Conservation (phyloP, 2,888 invertebrate species). For the Parnassius smintheus region DNA sequence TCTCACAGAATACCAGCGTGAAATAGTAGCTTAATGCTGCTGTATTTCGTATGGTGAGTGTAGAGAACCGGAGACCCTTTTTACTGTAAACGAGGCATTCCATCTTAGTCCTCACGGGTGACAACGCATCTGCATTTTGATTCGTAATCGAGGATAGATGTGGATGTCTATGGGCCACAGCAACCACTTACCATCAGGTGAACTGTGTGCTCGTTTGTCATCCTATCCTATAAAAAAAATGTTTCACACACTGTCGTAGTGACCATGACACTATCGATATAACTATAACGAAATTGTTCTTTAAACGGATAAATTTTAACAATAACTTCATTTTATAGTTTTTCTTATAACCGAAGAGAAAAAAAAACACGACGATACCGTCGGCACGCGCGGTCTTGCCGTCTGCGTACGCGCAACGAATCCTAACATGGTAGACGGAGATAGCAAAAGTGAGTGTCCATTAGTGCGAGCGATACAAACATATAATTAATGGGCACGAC, state of each 20-base stretch:
- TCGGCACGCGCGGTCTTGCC: conserved; percentile 67
- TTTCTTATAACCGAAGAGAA: conserved; percentile 62
- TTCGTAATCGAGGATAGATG: no score
- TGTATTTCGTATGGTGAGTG: no score
- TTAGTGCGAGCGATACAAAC: conserved; percentile 41
- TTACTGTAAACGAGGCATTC: no score
- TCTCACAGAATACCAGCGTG: no score
- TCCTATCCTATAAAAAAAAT: no score
- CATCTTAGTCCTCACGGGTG: no score
- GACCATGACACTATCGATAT: conserved; percentile 38
- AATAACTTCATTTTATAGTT: conserved; percentile 66
- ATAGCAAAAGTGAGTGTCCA: conserved; percentile 34
- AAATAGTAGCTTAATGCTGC: no score
- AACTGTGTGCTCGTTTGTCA: no score
- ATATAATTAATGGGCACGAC: conserved; percentile 67
- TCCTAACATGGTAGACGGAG: conserved; percentile 55
- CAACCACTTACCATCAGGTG: no score
- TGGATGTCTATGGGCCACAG: no score
- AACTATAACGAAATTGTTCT: conserved; percentile 47
- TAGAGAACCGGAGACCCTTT: no score
- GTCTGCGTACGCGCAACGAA: conserved; percentile 60
- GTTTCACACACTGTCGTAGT: not conserved
- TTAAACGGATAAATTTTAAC: conserved; percentile 45
- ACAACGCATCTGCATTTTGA: no score
- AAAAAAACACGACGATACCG: conserved; percentile 46